These are phyloP conservation scores for Macrochelys suwanniensis DNA, from an alignment of 2,797 vertebrate genomes.

Conservation along the genomic window DNA sequence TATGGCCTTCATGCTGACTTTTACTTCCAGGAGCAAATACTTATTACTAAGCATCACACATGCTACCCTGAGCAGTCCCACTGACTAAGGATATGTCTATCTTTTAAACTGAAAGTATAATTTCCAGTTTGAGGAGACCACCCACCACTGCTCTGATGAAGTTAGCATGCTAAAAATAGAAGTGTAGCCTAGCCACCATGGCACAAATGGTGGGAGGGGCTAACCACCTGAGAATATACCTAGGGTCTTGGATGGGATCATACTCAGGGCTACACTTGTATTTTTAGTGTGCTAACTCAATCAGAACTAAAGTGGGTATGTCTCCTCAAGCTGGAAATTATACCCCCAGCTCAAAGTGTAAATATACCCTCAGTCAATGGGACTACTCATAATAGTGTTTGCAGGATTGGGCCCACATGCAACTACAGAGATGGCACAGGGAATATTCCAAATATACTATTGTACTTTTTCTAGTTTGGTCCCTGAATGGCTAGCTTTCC, in stretches of 20 bases:
- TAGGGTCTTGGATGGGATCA: background rate
- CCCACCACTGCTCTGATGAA: background rate
- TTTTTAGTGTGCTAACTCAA: background rate
- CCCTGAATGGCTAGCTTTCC: background rate
- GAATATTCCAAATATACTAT: background rate
- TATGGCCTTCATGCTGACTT: background rate
- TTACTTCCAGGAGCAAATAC: background rate
- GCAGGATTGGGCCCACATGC: background rate
- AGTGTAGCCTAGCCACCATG: background rate
- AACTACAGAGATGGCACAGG: background rate
- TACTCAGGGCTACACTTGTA: background rate
- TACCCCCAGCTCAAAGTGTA: background rate
- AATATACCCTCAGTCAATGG: background rate
- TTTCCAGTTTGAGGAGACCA: background rate
- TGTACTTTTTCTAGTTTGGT: background rate
- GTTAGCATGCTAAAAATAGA: background rate
- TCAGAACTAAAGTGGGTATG: background rate
- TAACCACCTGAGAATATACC: too few relatives aligned
- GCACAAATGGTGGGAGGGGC: background rate
- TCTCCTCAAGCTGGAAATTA: background rate
- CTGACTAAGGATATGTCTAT: background rate
- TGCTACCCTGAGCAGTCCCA: background rate
- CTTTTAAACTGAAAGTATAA: background rate
- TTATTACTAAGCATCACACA: background rate
- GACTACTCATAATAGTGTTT: background rate